Conservation (phyloP, 2,888 invertebrate genomes). For the Callyntrura guangdongensis region DNA sequence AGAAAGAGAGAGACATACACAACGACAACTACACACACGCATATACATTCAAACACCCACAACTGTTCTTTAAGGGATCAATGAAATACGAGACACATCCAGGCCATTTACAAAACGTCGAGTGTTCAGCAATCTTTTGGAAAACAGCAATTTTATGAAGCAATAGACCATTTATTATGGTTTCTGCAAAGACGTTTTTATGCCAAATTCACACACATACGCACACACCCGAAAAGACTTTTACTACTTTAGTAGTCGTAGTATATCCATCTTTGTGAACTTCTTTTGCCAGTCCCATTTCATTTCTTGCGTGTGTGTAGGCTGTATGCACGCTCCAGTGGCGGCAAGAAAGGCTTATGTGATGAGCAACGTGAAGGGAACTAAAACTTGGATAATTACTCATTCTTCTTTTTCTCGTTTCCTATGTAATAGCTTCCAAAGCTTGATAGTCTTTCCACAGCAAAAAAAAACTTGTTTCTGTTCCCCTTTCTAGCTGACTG, state of each 20-base stretch:
- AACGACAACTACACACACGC: slow-evolving; percentile 9
- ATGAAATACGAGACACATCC: background rate
- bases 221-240: slow-evolving; percentile 48
- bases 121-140: background rate
- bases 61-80: background rate
- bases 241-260: background rate
- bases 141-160: slow-evolving; percentile 66
- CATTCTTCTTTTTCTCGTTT: slow-evolving; percentile 40
- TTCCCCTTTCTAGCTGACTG: slow-evolving; percentile 4
- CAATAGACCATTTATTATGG: slow-evolving; percentile 73
- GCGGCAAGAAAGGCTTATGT: background rate
- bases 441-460: slow-evolving; percentile 41
- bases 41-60: background rate
- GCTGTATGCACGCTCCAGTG: background rate
- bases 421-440: background rate
- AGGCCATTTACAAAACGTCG: background rate
- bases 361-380: slow-evolving; percentile 33
- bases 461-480: slow-evolving; percentile 26
- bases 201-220: slow-evolving; percentile 31
- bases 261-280: background rate
- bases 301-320: slow-evolving; percentile 6
- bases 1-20: background rate
- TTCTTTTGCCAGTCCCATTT: background rate
- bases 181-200: slow-evolving; percentile 59
- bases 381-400: slow-evolving; percentile 72